Conservation (phyloP, 2,113 vertebrate genomes). For the Chaetodon auriga region DNA sequence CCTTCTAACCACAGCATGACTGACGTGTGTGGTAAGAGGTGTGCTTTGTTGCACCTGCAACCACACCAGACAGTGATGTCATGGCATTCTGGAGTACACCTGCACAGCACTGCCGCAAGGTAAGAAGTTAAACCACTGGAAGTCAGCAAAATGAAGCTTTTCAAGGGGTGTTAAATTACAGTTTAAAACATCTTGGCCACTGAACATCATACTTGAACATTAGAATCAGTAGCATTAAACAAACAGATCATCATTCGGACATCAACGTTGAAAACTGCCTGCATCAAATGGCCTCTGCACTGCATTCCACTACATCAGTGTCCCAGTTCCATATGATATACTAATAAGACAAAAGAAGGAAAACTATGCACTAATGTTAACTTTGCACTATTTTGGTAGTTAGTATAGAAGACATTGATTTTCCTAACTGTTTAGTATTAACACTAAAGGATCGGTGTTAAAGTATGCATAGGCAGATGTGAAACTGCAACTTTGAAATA, state of each 20-base stretch:
- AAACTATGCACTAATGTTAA: not conserved
- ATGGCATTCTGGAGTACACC: not conserved
- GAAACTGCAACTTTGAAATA: not conserved
- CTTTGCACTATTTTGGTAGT: not conserved
- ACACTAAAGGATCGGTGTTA: not conserved
- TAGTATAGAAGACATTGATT: not conserved
- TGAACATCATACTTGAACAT: not conserved
- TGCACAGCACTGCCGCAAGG: conserved; percentile 21
- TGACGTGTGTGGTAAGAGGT: not conserved
- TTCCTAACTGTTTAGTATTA: not conserved
- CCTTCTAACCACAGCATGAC: not conserved
- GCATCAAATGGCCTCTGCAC: not conserved
- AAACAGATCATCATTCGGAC: not conserved
- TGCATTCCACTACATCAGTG: not conserved
- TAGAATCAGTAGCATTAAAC: not conserved
- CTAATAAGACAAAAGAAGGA: not conserved
- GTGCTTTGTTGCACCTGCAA: not conserved
- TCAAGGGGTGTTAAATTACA: not conserved
- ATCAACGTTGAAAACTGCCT: not conserved
- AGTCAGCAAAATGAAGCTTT: not conserved
- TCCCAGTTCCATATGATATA: conserved; percentile 6
- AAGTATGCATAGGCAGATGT: not conserved
- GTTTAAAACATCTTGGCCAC: not conserved
- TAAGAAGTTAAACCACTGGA: not conserved
- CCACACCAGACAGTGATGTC: not conserved